Conservation (phyloP, 2,797 vertebrate species). For the Rachycentron canadum region DNA sequence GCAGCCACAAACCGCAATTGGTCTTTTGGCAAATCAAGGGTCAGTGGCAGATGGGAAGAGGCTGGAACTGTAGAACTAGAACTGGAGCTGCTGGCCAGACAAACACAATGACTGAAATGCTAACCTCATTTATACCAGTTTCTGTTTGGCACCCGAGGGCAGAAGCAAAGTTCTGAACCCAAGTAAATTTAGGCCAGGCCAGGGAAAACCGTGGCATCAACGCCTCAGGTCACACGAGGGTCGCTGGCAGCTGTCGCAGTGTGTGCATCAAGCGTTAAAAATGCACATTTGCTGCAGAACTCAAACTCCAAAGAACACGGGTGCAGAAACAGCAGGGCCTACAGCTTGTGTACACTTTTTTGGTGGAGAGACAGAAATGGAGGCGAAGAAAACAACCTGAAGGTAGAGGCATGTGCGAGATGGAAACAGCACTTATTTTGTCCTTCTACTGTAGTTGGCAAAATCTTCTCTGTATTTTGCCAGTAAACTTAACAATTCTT, state of each 20-base stretch:
- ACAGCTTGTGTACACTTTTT: slow-evolving; percentile 11
- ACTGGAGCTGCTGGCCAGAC: slow-evolving; percentile 50
- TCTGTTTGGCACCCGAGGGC: slow-evolving; percentile 48
- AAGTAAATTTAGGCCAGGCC: slow-evolving; percentile 70
- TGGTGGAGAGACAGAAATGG: slow-evolving; percentile 36
- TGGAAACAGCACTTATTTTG: slow-evolving; percentile 12
- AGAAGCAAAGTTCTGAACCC: slow-evolving; percentile 53
- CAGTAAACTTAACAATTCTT: slow-evolving; percentile 2
- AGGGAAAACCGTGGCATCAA: slow-evolving; percentile 48
- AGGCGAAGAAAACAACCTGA: slow-evolving; percentile 28
- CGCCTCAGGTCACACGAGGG: slow-evolving; percentile 43
- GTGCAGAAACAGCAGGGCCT: slow-evolving; percentile 13
- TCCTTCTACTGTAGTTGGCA: slow-evolving; percentile 17
- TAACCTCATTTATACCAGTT: slow-evolving; percentile 66
- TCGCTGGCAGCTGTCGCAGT: slow-evolving; percentile 49
- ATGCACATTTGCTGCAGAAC: slow-evolving; percentile 59
- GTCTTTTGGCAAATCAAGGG: slow-evolving; percentile 73
- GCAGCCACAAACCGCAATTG: slow-evolving; percentile 63
- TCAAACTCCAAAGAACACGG: slow-evolving; percentile 14
- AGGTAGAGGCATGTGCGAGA: neutral
- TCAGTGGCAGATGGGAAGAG: slow-evolving; percentile 69
- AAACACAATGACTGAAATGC: slow-evolving; percentile 54
- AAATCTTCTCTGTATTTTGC: slow-evolving; percentile 9
- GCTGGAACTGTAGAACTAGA: slow-evolving; percentile 49
- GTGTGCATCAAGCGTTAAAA: slow-evolving; percentile 49